A percentile compares a stretch with the other conserved stretches of the same genome.
Conservation (phyloP, 2,797 vertebrate genomes). For the Lacerta viridis region DNA sequence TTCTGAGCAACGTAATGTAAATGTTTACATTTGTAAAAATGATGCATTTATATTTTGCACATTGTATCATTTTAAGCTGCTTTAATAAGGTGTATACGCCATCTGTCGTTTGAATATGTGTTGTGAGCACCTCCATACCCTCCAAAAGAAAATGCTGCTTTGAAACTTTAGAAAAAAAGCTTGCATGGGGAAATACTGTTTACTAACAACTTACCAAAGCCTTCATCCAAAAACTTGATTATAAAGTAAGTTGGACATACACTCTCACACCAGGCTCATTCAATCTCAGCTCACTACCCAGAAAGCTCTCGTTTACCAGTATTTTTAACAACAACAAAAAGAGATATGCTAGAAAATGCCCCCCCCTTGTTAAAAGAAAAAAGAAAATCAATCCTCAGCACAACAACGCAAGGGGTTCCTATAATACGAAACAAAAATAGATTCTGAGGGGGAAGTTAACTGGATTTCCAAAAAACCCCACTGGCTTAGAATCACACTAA, state of each 20-base stretch:
- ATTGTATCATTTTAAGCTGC: too few species aligned
- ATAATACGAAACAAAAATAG: not conserved
- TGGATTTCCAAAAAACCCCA: not conserved
- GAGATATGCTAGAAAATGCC: constrained; percentile 7
- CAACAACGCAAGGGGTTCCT: constrained; percentile 28
- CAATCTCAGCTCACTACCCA: too few species aligned
- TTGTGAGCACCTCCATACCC: too few species aligned
- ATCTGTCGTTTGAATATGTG: too few species aligned
- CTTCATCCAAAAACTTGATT: constrained; percentile 8
- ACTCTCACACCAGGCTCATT: too few species aligned
- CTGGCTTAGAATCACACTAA: constrained; percentile 32
- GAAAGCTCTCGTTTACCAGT: too few species aligned
- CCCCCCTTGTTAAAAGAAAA: not conserved
- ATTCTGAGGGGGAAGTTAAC: too few species aligned
- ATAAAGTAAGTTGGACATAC: too few species aligned
- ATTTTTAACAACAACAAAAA: not conserved
- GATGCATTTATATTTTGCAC: too few species aligned
- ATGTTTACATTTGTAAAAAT: not conserved
- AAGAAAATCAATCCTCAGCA: constrained; percentile 17
- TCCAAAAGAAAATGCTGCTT: not conserved
- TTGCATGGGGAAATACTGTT: too few species aligned
- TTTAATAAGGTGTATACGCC: too few species aligned
- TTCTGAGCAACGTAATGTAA: not conserved
- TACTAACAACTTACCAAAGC: not conserved
- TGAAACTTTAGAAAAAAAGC: not conserved